Base-by-base conservation (phyloP, 2,113 vertebrate genomes). In the Grantiella picta region DNA sequence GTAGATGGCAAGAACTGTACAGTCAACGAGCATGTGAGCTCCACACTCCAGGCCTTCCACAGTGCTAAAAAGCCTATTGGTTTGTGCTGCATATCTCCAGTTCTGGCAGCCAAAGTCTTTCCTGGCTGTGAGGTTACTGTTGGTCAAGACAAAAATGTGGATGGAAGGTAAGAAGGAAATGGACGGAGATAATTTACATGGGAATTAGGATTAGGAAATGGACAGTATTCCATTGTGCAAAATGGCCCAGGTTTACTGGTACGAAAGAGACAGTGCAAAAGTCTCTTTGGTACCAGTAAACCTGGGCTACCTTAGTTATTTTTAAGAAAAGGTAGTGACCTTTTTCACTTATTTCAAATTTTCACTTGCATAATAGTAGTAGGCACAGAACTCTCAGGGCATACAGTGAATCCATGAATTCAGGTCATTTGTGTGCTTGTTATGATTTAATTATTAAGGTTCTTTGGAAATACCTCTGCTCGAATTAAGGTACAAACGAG, bases 71-170 rank as follows among this genome's bases (percentile, higher is more conserved):
- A 98, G 70, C 98, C 98, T 72, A 98, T 98, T 11, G 97, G 98
- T 65, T 96, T 99, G 95, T 98, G 98, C 97, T 98, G 98, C 56
- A 98, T 99, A 92, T 98, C 98, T 1, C 98, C 98, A 22, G 98
- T 98, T 42, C 96, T 98, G 94, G 98, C 98, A 68, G 98, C 98
- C 71, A 98, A 98, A 92, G 96, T 98, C 68, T 97, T 99, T 50
- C 98, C 98, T 9, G 98, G 98, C 29, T 98, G 98, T 61, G 98
- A 98, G 95, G 98, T 98, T 86, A 98, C 98, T 0, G 98, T 98
- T 0, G 98, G 98, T 44, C 69, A 98, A 35, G 97, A 98, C 85
- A 97, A 98, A 94, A 92, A 91, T 0, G 2, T 95, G 50, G 94
- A 96, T 90, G 95, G 96, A 90, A 90, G 94, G 93, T 95, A 95